Base-by-base conservation (phyloP, 2,797 vertebrate genomes). In the Falco peregrinus region DNA sequence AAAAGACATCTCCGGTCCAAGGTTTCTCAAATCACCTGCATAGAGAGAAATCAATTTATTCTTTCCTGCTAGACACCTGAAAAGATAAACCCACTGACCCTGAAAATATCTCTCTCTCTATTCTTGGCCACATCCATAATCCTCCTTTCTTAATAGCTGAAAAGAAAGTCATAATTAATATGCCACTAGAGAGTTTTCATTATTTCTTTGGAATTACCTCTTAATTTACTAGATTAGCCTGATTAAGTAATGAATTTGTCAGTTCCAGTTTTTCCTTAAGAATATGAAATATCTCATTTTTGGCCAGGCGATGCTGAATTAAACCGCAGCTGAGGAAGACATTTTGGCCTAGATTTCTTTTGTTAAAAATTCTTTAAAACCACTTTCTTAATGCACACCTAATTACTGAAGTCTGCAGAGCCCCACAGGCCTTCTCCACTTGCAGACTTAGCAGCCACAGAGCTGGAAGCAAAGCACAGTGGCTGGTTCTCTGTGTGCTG, bases 201-300 rank as follows among this genome's bases (percentile, higher is more conserved):
- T 96, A 97, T 97, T 97, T 96, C 94, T 93, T 96, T 96, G 94
- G 91, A 98, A 97, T 97, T 96, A 89, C 95, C 69, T 96, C 94
- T 95, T 97, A 95, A 97, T 97, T 97, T 97, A 86, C 90, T 91
- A 89, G 92, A 96, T 95, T 95, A 95, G 73, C 74, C 86, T 75
- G 96, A 97, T 96, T 89, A 97, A 95, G 90, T 63, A 67, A 92
- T 94, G 87, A 93, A 96, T 96, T 96, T 70, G 45, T 96, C 83
- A 94, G 89, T 90, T 54, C 89, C 24, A 74, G 71, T 74, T 96
- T 88, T 94, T 92, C 75, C 48, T 84, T 95, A 70, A 68, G 84
- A 95, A 92, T 94, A 91, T 73, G 94, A 97, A 97, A 94, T 92
- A 93, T 61, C 89, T 96, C 73, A 35, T 90, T 97, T 93, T 96